Evolutionary conservation across 1,140 invertebrate genomes (phyloP), one percentile per base, ranked within the genome.

Genomic region (Pissodes strobi): DNA sequence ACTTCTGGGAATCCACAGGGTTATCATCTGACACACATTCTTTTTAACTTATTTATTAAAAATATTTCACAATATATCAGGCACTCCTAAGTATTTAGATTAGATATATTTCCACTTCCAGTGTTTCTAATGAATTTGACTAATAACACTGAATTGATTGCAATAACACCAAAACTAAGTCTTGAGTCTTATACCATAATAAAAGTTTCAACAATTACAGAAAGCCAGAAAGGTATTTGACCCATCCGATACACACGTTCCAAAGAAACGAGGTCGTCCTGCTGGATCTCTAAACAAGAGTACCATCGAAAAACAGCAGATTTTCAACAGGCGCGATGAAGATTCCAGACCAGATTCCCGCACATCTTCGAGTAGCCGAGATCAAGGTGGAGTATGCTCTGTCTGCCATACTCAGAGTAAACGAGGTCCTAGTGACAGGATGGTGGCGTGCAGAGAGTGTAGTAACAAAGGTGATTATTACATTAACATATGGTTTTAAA

Each of bases 381-480:
- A 79, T 79, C 77, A 81, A 45, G 82, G 82, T 39, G 82, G 82
- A 41, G 81, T 84, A 9, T 85, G 84, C 67, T 84, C 83, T 1
- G 83, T 85, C 1, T 85, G 84, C 65, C 79, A 81, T 43, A 71
- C 82, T 17, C 82, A 84, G 46, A 83, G 81, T 66, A 79, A 80
- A 67, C 78, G 82, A 67, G 86, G 85, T 0, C 82, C 83, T 17
- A 80, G 79, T 69, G 91, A 92, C 73, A 82, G 82, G 45, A 81
- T 93, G 34, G 82, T 93, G 1, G 82, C 87, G 61, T 94, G 91
- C 76, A 80, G 88, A 49, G 90, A 92, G 75, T 94, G 91, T 68
- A 89, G 86, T 53, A 88, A 89, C 58, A 88, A 89, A 86, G 88
- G 89, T 90, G 80, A 77, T 2, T 51, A 0, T 56, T 23, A 27